Percentiles rank a stretch among this genome's conserved stretches.
phyloP scores from a whole-genome alignment of 2,888 invertebrate genomes.

The Mystacides longicornis region DNA sequence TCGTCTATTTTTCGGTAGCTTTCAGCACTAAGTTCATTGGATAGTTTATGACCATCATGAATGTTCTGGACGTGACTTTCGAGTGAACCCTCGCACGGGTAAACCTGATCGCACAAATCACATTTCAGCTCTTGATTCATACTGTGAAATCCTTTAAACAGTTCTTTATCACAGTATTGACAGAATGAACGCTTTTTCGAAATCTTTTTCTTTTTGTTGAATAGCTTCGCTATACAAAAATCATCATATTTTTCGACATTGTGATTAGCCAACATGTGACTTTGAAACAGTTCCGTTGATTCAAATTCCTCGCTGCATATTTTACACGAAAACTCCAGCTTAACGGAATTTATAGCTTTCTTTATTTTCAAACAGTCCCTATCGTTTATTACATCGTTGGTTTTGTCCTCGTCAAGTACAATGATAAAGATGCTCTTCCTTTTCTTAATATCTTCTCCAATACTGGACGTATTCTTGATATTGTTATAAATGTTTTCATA shows the following conservation, averaged over 20 bases:
- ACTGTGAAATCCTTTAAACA: background rate
- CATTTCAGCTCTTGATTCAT: background rate
- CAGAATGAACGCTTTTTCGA: background rate
- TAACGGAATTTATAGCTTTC: background rate
- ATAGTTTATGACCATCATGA: background rate
- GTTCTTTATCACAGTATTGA: background rate
- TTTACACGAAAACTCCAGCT: background rate
- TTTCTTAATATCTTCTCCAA: background rate
- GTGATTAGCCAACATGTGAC: background rate
- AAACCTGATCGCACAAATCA: background rate
- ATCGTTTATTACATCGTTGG: background rate
- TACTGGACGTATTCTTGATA: background rate
- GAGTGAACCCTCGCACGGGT: background rate
- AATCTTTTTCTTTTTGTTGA: background rate
- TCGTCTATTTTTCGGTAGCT: background rate
- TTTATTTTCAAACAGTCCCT: background rate
- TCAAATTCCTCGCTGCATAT: background rate
- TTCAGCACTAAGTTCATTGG: background rate
- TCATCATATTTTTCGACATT: background rate
- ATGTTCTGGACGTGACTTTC: background rate
- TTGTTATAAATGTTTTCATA: background rate
- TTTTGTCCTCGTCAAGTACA: no score
- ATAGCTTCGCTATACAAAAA: background rate
- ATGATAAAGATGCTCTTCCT: no score
- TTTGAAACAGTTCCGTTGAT: background rate